Percentiles rank a stretch among this genome's conserved stretches.
Conservation (phyloP, 2,797 vertebrate species). For the Muscicapa striata region DNA sequence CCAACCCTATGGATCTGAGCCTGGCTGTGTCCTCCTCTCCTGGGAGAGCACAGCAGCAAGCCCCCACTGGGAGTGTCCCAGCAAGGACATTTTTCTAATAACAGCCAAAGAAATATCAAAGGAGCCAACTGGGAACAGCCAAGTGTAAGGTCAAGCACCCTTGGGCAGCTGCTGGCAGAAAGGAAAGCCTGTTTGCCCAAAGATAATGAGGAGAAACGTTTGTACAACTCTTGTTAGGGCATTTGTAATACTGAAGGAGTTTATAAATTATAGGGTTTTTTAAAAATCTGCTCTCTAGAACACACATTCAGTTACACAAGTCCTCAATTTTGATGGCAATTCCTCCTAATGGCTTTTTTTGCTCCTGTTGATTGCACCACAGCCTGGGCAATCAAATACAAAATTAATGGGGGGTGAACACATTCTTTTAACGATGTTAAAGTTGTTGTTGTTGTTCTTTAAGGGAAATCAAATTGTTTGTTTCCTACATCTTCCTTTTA, state of each 20-base stretch:
- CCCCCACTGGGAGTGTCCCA: not conserved
- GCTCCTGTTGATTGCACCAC: not conserved
- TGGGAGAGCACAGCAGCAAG: not conserved
- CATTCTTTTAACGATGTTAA: not conserved
- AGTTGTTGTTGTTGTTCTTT: not conserved
- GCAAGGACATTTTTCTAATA: not conserved
- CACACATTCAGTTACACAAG: fast-evolving
- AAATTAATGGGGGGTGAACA: not conserved
- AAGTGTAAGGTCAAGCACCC: not conserved
- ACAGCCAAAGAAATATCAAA: not conserved
- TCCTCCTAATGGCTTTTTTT: not conserved
- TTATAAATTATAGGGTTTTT: not conserved
- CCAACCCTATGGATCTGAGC: fast-evolving
- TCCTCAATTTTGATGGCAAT: not conserved
- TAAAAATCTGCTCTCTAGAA: not conserved
- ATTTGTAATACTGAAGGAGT: not conserved
- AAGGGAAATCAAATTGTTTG: not conserved
- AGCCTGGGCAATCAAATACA: not conserved
- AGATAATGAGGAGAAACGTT: not conserved
- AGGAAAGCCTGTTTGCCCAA: not conserved
- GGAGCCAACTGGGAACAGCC: not conserved
- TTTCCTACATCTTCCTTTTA: not conserved
- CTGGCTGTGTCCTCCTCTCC: not conserved
- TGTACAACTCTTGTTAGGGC: not conserved
- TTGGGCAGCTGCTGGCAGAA: not conserved